phyloP scores from a whole-genome alignment of 2,113 vertebrate genomes.

The Talpa occidentalis region DNA sequence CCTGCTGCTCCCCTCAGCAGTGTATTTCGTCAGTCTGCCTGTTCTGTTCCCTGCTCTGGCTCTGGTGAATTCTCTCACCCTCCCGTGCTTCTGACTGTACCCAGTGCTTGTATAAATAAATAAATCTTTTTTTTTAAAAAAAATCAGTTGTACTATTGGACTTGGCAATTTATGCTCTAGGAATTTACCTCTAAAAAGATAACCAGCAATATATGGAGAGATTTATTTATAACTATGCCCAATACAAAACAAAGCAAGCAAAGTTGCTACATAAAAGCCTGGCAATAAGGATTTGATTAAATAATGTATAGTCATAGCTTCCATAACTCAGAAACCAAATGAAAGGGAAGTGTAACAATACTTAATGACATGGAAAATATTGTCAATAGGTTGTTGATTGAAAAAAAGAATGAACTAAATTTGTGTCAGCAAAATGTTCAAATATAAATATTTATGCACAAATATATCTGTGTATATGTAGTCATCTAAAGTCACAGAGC shows the following conservation, averaged over 20 bases:
- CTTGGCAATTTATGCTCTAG: background rate
- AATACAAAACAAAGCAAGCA: background rate
- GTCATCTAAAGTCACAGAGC: background rate
- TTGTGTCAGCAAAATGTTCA: background rate
- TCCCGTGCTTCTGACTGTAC: too few species aligned
- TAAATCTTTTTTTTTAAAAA: too few species aligned
- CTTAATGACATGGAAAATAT: background rate
- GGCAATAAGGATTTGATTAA: background rate
- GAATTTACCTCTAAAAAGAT: background rate
- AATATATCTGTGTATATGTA: background rate
- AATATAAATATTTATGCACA: background rate
- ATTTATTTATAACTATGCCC: conserved; percentile 7
- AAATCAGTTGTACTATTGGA: background rate
- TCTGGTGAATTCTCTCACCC: too few species aligned
- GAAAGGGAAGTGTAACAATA: background rate
- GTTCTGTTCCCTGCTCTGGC: too few species aligned
- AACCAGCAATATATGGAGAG: background rate
- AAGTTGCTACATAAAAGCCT: background rate
- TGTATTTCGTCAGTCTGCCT: too few species aligned
- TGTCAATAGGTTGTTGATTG: background rate
- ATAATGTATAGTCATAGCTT: background rate
- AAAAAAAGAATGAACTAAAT: background rate
- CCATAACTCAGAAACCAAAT: background rate
- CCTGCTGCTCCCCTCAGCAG: too few species aligned
- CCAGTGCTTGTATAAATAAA: too few species aligned